Percentiles rank a stretch among this genome's conserved stretches.
Conservation (phyloP, 2,888 invertebrate genomes). For the Drosophila differens region DNA sequence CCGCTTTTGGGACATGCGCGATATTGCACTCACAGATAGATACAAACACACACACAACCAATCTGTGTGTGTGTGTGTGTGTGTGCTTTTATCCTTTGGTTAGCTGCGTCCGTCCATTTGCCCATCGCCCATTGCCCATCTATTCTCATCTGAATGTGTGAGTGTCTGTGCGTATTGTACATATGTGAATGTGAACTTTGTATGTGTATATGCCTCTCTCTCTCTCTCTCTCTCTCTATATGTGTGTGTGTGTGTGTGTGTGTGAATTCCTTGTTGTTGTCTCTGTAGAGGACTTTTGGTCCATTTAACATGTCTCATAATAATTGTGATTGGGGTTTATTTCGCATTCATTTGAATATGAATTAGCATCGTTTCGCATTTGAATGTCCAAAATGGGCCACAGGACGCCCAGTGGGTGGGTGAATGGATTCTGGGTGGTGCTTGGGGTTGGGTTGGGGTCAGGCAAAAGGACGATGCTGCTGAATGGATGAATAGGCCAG, state of each 20-base stretch:
- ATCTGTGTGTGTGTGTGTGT: neutral
- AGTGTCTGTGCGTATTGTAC: constrained; percentile 10
- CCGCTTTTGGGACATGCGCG: constrained; percentile 69
- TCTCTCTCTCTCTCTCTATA: neutral
- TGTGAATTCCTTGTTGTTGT: constrained; percentile 37
- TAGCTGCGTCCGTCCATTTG: constrained; percentile 51
- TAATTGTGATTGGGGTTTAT: constrained; percentile 83
- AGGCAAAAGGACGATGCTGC: constrained; percentile 53
- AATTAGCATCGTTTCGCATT: constrained; percentile 80
- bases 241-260: constrained; percentile 1
- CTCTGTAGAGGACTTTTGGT: constrained; percentile 79
- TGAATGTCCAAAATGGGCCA: constrained; percentile 61
- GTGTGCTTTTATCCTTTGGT: constrained; percentile 37
- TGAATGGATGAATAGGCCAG: constrained; percentile 63
- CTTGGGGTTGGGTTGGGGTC: constrained; percentile 24
- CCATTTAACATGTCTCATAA: constrained; percentile 84
- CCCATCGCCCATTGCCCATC: constrained; percentile 33
- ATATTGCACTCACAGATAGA: constrained; percentile 46
- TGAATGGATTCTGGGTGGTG: constrained; percentile 8
- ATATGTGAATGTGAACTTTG: constrained; percentile 30
- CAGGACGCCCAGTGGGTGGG: constrained; percentile 17
- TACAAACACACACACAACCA: constrained; percentile 7
- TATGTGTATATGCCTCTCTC: constrained; percentile 4
- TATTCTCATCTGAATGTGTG: constrained; percentile 27
- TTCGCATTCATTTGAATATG: constrained; percentile 83